Evolutionary conservation across 2,797 vertebrate species (phyloP).

Genomic region (Platyrinchus mystaceus): DNA sequence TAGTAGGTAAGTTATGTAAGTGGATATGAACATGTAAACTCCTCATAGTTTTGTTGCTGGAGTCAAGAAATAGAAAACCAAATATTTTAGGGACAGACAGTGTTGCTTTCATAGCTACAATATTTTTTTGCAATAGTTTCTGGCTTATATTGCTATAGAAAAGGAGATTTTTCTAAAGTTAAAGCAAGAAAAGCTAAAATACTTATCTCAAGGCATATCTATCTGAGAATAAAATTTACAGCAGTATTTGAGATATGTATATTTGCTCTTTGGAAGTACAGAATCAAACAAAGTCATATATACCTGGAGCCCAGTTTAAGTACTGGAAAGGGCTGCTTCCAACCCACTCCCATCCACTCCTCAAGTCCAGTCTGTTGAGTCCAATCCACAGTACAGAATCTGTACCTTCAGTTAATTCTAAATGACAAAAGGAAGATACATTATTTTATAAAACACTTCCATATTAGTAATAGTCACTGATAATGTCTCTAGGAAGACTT

Average conservation of each 20-base stretch:
- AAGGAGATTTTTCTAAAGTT: neutral
- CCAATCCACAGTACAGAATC: constrained; percentile 88
- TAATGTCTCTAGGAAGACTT: neutral
- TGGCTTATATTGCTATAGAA: neutral
- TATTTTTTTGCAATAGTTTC: neutral
- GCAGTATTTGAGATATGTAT: neutral
- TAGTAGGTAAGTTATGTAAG: neutral
- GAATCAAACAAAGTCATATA: neutral
- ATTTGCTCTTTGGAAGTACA: neutral
- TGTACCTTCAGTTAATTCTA: constrained; percentile 79
- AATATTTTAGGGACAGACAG: neutral
- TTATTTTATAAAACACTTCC: neutral
- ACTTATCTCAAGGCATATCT: neutral
- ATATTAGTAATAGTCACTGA: neutral
- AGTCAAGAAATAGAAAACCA: neutral
- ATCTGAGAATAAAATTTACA: neutral
- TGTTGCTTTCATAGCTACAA: neutral
- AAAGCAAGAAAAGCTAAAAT: neutral
- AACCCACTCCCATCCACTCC: constrained; percentile 91
- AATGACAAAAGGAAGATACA: neutral
- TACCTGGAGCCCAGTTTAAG: constrained; percentile 94
- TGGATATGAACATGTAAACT: neutral
- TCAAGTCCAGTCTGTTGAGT: constrained; percentile 87
- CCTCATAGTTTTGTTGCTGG: neutral
- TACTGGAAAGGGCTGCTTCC: constrained; percentile 87